Conservation (phyloP, 2,888 invertebrate species). For the Blastobasis adustella region DNA sequence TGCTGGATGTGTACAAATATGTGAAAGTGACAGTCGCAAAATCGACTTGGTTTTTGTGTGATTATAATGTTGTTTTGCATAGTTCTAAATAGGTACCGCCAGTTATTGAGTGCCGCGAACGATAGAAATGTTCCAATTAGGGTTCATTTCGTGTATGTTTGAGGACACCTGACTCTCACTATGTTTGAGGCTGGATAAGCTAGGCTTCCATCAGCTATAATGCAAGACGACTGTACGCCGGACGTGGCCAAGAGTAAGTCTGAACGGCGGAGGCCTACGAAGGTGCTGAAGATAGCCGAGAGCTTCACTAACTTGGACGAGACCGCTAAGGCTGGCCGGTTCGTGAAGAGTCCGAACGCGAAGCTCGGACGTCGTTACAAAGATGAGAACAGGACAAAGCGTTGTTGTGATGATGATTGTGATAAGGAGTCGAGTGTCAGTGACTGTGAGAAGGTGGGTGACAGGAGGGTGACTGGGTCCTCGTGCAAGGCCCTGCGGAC, state of each 20-base stretch:
- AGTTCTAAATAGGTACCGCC: conserved; percentile 49
- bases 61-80: conserved; percentile 58
- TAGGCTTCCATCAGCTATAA: conserved; percentile 54
- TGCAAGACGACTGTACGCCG: conserved; percentile 62
- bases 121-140: conserved; percentile 39
- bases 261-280: conserved; percentile 66
- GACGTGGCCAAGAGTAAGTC: conserved; percentile 57
- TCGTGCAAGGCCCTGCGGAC: conserved; percentile 93
- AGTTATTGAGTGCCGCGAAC: conserved; percentile 40
- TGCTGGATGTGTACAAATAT: conserved; percentile 44
- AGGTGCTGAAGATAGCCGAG: conserved; percentile 70
- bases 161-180: conserved; percentile 52
- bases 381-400: conserved; percentile 54
- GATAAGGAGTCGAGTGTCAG: conserved; percentile 68
- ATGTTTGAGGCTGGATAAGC: conserved; percentile 68
- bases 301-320: conserved; percentile 72
- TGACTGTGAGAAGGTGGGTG: conserved; percentile 64
- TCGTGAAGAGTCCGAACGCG: conserved; percentile 61
- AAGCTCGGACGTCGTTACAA: conserved; percentile 51
- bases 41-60: conserved; percentile 54
- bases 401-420: conserved; percentile 68
- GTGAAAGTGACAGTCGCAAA: conserved; percentile 65
- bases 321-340: conserved; percentile 61
- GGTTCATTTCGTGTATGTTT: conserved; percentile 37
- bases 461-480: conserved; percentile 61